Evolutionary conservation across 2,113 vertebrate genomes (phyloP), one percentile per base, ranked within the genome.

Genomic region (Orientallactaga bullata): DNA sequence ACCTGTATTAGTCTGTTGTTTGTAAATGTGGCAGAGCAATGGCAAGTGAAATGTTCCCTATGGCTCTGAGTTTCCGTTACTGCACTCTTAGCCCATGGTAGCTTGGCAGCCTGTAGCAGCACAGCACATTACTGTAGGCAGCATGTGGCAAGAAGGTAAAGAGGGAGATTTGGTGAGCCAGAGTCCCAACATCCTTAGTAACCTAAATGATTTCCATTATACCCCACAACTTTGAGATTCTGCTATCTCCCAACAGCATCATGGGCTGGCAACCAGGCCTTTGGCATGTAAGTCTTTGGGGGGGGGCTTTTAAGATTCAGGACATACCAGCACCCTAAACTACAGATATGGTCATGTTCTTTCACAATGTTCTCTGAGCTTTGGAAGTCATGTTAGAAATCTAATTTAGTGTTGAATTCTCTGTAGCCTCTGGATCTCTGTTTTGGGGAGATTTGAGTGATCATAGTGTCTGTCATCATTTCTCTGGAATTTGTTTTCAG

Each of bases 191-290:
- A 65, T 74, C n/a, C 6, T 28, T 28, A 58, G 2, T 42, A 28
- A 23, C 13, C 3, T 23, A n/a, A 26, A 20, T n/a, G 20, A 20
- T 73, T 85, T 77, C 16, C 35, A 1, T 10, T 68, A 26, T 15
- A 13, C 15, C 16, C 20, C 20, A 5, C 13, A 11, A 60, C 8
- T 21, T 60, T 15, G n/a, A 77, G 63, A 2, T 42, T 39, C 24
- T 7, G 9, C 3, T 1, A 10, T 3, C 21, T 32, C 13, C 73
- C 21, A 26, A 18, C 6, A 68, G 28, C 5, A 15, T 20, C 2
- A 24, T 12, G 30, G n/a, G 6, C 26, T 32, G 26, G 17, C n/a
- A 51, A 55, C 7, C n/a, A 55, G 73, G 3, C 3, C 32, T 30
- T 74, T 73, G 13, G 55, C 15, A 72, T 20, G 17, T 30, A 24